Percentiles rank a stretch among this genome's conserved stretches.
phyloP scores from a whole-genome alignment of 2,113 vertebrate species.

The Falcunculus frontatus region DNA sequence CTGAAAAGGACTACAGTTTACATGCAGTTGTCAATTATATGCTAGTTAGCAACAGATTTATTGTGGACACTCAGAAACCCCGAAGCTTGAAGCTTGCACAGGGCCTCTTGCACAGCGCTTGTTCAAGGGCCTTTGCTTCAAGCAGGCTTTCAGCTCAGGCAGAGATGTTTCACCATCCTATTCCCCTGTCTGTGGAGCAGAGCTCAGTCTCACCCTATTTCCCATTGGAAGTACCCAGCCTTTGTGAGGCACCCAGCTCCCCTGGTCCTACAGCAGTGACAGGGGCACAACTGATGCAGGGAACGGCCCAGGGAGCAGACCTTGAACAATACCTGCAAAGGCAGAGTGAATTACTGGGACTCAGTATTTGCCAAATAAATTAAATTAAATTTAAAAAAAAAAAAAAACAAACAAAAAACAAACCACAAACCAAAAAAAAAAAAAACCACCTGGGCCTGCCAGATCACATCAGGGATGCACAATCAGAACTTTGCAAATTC shows the following conservation, averaged over 20 bases:
- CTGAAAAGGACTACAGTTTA: background rate
- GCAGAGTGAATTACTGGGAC: background rate
- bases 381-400: background rate
- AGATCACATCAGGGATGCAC: background rate
- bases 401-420: too few species aligned
- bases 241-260: background rate
- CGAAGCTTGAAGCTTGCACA: background rate
- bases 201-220: background rate
- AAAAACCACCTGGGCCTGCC: background rate
- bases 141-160: background rate
- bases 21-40: background rate
- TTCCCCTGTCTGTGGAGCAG: background rate
- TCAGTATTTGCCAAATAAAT: background rate
- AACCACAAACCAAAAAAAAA: too few species aligned
- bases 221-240: background rate
- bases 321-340: background rate
- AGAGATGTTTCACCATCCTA: background rate
- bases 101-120: background rate
- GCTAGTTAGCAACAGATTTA: conserved; percentile 16
- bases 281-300: background rate
- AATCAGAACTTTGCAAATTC: background rate
- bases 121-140: background rate
- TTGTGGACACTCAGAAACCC: background rate
- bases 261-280: rapidly evolving
- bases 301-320: background rate